phyloP scores from a whole-genome alignment of 2,113 vertebrate species.

The Alouatta palliata region DNA sequence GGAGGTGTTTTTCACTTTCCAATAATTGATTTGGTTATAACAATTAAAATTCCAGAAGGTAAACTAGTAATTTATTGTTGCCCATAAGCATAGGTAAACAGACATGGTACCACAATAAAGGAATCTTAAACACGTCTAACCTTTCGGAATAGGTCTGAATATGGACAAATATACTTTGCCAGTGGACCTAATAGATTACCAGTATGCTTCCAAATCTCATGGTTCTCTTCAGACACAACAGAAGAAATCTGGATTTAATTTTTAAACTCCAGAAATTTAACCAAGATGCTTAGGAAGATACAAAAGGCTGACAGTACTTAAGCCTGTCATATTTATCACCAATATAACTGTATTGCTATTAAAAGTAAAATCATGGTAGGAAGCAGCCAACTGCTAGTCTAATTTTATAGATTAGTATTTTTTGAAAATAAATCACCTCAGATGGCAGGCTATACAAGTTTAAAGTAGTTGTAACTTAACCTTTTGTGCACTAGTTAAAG shows the following conservation, averaged over 20 bases:
- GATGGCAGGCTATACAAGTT: neutral
- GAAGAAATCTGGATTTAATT: neutral
- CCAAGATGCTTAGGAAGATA: conserved; percentile 8
- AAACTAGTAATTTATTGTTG: conserved; percentile 69
- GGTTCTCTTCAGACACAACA: conserved; percentile 50
- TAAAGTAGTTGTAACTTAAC: conserved; percentile 16
- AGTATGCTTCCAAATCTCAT: conserved; percentile 19
- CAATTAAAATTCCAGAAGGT: conserved; percentile 74
- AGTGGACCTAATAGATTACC: neutral
- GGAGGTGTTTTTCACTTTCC: conserved; percentile 66
- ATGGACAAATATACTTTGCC: conserved; percentile 55
- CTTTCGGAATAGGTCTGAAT: conserved; percentile 53
- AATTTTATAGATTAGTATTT: neutral
- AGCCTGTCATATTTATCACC: neutral
- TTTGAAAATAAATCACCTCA: neutral
- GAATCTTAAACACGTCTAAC: conserved; percentile 46
- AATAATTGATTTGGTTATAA: conserved; percentile 60
- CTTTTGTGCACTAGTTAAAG: neutral
- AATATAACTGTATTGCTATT: conserved; percentile 5
- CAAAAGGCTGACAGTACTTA: conserved; percentile 23
- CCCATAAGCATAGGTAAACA: conserved; percentile 72
- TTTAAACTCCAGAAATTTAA: conserved; percentile 22
- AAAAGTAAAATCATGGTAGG: neutral
- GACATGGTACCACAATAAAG: conserved; percentile 66
- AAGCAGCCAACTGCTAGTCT: neutral